Conservation (phyloP, 2,113 vertebrate species). For the Cercocebus atys region DNA sequence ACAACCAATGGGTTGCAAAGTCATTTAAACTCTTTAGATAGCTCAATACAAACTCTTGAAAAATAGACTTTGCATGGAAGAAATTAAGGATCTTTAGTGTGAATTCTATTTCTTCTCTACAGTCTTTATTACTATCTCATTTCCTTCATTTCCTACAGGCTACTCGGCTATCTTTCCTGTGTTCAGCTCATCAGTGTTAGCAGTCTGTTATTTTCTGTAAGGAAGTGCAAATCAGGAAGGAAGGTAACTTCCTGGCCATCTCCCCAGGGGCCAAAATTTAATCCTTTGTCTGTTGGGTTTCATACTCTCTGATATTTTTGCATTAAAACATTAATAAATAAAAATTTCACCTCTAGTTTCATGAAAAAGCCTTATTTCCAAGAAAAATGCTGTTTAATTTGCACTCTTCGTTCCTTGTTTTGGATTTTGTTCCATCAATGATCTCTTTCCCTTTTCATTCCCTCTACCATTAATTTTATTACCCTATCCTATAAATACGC, state of each 20-base stretch:
- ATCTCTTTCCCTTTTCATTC: not conserved
- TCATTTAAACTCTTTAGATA: not conserved
- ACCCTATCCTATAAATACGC: not conserved
- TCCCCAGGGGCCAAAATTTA: not conserved
- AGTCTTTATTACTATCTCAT: not conserved
- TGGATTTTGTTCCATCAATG: not conserved
- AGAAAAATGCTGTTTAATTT: not conserved
- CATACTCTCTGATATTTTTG: not conserved
- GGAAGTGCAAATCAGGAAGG: not conserved
- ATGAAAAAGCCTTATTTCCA: not conserved
- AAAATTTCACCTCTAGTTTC: not conserved
- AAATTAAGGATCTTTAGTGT: not conserved
- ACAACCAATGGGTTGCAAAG: not conserved
- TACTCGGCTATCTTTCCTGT: not conserved
- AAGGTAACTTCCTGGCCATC: not conserved
- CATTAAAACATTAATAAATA: not conserved
- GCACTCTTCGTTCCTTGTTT: not conserved
- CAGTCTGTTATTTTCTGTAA: not conserved
- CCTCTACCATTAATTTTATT: not conserved
- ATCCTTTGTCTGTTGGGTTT: not conserved
- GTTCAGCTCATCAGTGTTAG: not conserved
- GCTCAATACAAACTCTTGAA: not conserved
- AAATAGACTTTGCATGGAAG: not conserved
- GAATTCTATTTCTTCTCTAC: not conserved
- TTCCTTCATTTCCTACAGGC: not conserved